Evolutionary conservation across 2,797 vertebrate species (phyloP).

Genomic region (Pseudomugil tenellus): DNA sequence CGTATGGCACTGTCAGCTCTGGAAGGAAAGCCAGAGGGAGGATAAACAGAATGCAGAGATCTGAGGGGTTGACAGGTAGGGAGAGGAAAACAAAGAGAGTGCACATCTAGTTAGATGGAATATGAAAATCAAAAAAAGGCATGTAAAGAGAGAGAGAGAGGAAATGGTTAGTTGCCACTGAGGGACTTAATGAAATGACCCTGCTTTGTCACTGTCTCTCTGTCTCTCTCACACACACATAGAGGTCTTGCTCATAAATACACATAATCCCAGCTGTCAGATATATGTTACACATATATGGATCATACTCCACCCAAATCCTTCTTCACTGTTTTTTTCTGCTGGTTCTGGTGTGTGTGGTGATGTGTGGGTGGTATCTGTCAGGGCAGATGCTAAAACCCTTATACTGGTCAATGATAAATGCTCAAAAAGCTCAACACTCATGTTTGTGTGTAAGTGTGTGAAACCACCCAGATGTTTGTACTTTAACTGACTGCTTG

Average conservation of each 20-base stretch:
- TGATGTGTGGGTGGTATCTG: conserved; percentile 55
- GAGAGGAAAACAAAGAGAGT: conserved; percentile 4
- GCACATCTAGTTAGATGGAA: conserved; percentile 6
- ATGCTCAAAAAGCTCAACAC: conserved; percentile 61
- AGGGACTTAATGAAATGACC: conserved; percentile 52
- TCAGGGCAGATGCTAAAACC: conserved; percentile 61
- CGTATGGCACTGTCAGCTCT: conserved; percentile 41
- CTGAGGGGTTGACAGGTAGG: not conserved
- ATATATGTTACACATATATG: conserved; percentile 67
- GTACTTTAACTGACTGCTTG: conserved; percentile 67
- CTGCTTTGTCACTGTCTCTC: conserved; percentile 63
- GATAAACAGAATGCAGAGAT: not conserved
- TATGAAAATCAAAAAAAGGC: conserved; percentile 23
- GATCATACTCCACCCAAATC: conserved; percentile 67
- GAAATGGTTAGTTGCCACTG: conserved; percentile 39
- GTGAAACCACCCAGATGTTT: conserved; percentile 58
- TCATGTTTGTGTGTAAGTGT: conserved; percentile 22
- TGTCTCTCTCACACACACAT: not conserved
- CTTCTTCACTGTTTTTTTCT: conserved; percentile 47
- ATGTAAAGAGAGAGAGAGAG: conserved; percentile 23
- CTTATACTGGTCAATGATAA: conserved; percentile 69
- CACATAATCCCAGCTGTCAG: conserved; percentile 74
- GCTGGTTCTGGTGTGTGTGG: conserved; percentile 22
- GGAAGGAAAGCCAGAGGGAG: not conserved
- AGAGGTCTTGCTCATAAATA: conserved; percentile 47